A percentile compares a stretch with the other conserved stretches of the same genome.
Conservation (phyloP, 2,888 invertebrate genomes). For the Leistus spinibarbis region DNA sequence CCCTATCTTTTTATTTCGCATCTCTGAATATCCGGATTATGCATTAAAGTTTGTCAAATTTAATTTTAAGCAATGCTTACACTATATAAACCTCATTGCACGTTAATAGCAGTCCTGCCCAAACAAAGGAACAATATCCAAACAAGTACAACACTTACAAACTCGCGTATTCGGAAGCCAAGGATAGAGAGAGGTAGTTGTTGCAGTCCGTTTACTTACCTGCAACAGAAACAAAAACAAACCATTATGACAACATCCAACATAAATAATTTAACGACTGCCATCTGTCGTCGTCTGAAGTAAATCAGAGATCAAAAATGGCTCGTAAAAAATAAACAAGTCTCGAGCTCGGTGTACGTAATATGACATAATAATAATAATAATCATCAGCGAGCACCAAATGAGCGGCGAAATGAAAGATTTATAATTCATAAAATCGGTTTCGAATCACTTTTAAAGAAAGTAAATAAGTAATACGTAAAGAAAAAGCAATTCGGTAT, state of each 20-base stretch:
- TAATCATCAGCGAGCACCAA: not conserved
- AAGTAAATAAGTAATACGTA: too few relatives aligned
- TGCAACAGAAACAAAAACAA: not conserved
- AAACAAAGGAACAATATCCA: too few relatives aligned
- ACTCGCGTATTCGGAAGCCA: not conserved
- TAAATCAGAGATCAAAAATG: not conserved
- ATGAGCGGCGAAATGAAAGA: constrained; percentile 4
- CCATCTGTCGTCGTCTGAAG: not conserved
- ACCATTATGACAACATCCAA: not conserved
- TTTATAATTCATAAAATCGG: constrained; percentile 35
- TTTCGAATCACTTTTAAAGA: constrained; percentile 20
- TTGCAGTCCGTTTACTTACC: not conserved
- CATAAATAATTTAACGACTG: not conserved
- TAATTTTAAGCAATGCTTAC: too few relatives aligned
- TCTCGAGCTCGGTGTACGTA: not conserved
- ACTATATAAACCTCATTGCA: too few relatives aligned
- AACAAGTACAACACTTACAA: not conserved
- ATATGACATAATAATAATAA: not conserved
- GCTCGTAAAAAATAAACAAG: not conserved
- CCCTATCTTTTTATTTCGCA: not conserved
- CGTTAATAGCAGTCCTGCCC: too few relatives aligned
- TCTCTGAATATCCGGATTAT: not conserved
- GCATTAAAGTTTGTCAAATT: not conserved
- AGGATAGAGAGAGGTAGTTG: not conserved
- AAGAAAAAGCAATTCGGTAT: constrained; percentile 19